A percentile compares a stretch with the other conserved stretches of the same genome.
Conservation (phyloP, 2,888 invertebrate genomes). For the Patella depressa region DNA sequence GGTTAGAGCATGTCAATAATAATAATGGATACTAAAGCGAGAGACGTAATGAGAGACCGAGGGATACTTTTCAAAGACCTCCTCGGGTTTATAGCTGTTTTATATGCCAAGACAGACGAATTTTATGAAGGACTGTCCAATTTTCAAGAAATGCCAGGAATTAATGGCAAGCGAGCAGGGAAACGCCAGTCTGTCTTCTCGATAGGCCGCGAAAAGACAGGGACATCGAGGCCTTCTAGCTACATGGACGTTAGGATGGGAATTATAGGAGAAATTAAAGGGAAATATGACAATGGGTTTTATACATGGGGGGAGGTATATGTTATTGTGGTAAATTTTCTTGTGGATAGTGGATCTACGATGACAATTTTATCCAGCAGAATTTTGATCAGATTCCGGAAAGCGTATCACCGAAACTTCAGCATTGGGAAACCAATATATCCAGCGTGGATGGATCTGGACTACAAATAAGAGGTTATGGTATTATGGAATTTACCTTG, state of each 20-base stretch:
- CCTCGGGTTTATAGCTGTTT: neutral
- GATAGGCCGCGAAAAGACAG: constrained; percentile 9
- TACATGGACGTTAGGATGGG: neutral
- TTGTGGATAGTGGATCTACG: constrained; percentile 29
- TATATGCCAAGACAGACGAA: constrained; percentile 5
- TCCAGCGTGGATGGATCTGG: neutral
- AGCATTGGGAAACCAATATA: neutral
- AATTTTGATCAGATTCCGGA: constrained; percentile 17
- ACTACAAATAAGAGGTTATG: too few species aligned
- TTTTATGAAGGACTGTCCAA: constrained; percentile 15
- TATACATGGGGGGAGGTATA: neutral
- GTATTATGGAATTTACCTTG: too few species aligned
- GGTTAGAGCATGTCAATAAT: neutral
- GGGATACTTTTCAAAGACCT: neutral
- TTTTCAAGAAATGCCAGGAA: constrained; percentile 10
- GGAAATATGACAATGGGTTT: constrained; percentile 12
- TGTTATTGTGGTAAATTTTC: constrained; percentile 20
- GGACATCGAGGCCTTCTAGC: neutral
- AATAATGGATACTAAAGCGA: neutral
- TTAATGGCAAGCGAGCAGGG: constrained; percentile 10
- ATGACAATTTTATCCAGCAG: constrained; percentile 22
- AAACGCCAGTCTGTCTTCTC: constrained; percentile 15
- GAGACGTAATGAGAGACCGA: neutral
- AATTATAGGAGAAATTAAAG: constrained; percentile 4
- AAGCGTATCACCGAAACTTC: neutral